phyloP scores from a whole-genome alignment of 2,113 vertebrate genomes.

The Cyrtonyx montezumae region DNA sequence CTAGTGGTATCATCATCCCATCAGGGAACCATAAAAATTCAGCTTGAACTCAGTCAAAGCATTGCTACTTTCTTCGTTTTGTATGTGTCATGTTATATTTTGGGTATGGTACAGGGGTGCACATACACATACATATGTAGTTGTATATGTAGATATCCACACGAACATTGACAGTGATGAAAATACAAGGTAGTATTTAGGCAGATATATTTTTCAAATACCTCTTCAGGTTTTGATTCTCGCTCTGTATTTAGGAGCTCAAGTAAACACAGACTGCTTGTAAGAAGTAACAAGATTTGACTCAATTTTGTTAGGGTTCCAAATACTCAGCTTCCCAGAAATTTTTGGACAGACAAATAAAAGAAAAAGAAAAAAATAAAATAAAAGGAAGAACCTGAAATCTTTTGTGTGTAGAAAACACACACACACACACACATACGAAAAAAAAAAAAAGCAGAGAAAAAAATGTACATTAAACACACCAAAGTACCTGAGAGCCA shows the following conservation, averaged over 20 bases:
- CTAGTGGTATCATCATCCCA: background rate
- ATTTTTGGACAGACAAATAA: background rate
- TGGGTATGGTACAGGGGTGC: background rate
- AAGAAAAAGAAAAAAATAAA: background rate
- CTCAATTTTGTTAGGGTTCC: background rate
- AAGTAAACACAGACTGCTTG: background rate
- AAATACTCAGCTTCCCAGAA: background rate
- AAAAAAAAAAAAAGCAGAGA: background rate
- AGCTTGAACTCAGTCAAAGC: background rate
- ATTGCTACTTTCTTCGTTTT: background rate
- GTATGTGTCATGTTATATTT: background rate
- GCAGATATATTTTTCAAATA: background rate
- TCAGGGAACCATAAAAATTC: background rate
- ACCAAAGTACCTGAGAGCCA: background rate
- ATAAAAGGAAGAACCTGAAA: background rate
- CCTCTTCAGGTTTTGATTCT: background rate
- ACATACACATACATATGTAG: background rate
- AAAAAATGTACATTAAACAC: fast-evolving
- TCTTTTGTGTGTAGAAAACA: background rate
- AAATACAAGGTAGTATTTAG: background rate
- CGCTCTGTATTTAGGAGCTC: background rate
- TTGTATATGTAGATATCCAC: background rate
- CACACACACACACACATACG: too few relatives aligned
- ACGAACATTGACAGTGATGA: background rate
- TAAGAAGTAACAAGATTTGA: background rate